phyloP scores from a whole-genome alignment of 2,797 vertebrate species.

The Oreortyx pictus region DNA sequence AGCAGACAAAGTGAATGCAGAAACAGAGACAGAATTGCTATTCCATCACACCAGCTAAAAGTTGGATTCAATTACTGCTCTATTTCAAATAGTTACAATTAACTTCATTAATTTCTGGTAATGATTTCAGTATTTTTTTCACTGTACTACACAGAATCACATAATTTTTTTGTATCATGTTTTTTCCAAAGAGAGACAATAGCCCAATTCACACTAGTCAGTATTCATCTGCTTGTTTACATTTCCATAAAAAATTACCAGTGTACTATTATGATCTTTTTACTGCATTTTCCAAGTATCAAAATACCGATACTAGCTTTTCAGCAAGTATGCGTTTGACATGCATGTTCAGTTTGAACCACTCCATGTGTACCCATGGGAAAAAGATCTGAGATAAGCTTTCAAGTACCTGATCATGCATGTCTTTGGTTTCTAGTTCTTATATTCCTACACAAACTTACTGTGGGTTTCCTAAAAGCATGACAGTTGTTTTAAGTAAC shows the following conservation, averaged over 20 bases:
- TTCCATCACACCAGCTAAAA: not conserved
- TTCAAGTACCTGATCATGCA: not conserved
- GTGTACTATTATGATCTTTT: fast-evolving
- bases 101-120: not conserved
- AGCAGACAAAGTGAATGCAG: not conserved
- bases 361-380: not conserved
- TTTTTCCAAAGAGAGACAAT: not conserved
- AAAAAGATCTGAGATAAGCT: constrained; percentile 14
- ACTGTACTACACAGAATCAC: not conserved
- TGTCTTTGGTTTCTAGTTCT: not conserved
- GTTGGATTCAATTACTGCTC: not conserved
- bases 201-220: not conserved
- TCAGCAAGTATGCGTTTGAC: not conserved
- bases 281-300: not conserved
- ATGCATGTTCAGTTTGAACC: not conserved
- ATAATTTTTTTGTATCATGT: not conserved
- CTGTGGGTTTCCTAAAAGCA: not conserved
- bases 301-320: not conserved
- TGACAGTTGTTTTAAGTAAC: not conserved
- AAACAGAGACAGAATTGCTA: not conserved
- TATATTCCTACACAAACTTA: not conserved
- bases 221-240: not conserved
- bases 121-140: not conserved
- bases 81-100: not conserved
- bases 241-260: not conserved